Conservation (phyloP, 2,888 invertebrate genomes). For the Rhagophthalmus giganteus region DNA sequence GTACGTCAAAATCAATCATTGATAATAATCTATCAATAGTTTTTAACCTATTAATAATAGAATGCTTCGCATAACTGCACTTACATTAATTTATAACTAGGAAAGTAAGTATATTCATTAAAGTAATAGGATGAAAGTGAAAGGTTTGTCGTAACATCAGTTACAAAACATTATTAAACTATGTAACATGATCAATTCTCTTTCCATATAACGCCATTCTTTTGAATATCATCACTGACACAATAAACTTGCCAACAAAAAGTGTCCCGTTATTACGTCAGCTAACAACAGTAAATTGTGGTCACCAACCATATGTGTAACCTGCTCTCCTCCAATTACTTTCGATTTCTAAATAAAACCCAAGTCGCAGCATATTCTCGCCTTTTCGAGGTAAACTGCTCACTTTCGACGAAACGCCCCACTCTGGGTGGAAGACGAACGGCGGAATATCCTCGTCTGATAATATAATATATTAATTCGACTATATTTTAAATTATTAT, state of each 20-base stretch:
- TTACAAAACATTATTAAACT: constrained; percentile 6
- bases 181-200: constrained; percentile 8
- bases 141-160: constrained; percentile 17
- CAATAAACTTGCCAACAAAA: constrained; percentile 18
- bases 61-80: constrained; percentile 9
- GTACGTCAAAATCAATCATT: no score
- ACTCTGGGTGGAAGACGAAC: constrained; percentile 17
- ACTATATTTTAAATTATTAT: no score
- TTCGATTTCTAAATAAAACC: constrained; percentile 28
- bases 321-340: constrained; percentile 23
- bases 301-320: constrained; percentile 21
- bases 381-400: constrained; percentile 27
- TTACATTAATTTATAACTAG: constrained; percentile 16
- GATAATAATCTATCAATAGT: no score
- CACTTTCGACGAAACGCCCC: constrained; percentile 20
- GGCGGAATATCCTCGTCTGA: constrained; percentile 23
- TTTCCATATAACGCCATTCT: constrained; percentile 2
- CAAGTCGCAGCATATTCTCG: constrained; percentile 22
- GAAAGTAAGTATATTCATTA: constrained; percentile 10
- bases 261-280: constrained; percentile 19
- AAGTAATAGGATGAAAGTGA: constrained; percentile 21
- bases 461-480: no score
- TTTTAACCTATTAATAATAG: no score
- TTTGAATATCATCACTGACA: constrained; percentile 21
- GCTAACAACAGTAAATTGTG: constrained; percentile 18